These are phyloP conservation scores for Gallinago paraguaiae DNA, from an alignment of 2,113 vertebrate species.

Conservation along the genomic window DNA sequence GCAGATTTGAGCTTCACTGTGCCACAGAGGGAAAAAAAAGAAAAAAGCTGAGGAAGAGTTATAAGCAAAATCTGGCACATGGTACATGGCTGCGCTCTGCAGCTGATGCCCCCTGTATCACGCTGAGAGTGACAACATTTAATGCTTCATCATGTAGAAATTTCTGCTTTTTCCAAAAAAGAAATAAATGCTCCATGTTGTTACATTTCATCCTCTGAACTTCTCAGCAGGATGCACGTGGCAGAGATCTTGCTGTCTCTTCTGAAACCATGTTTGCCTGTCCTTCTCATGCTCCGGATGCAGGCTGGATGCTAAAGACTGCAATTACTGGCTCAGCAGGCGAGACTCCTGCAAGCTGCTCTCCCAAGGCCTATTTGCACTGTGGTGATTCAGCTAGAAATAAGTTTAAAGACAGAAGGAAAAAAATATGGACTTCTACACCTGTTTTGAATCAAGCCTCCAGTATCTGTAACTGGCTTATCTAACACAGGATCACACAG, in stretches of 20 bases:
- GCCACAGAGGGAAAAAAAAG: neutral
- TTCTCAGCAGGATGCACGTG: neutral
- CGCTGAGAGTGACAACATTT: neutral
- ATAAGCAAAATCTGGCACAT: neutral
- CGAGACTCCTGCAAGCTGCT: neutral
- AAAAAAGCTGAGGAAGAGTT: neutral
- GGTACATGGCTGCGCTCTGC: neutral
- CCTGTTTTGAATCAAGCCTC: neutral
- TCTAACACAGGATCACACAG: neutral
- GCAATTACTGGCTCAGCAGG: conserved; percentile 30
- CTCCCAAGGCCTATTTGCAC: neutral
- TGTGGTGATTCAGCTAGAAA: neutral
- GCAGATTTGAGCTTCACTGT: neutral
- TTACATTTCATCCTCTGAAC: neutral
- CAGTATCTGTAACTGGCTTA: neutral
- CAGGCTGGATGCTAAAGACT: neutral
- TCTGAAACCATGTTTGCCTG: neutral
- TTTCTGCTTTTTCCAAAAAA: neutral
- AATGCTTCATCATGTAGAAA: neutral
- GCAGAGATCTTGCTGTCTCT: neutral
- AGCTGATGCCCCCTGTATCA: neutral
- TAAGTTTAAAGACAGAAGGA: neutral
- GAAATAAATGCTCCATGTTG: neutral
- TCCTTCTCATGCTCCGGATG: neutral
- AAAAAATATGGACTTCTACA: neutral